phyloP scores from a whole-genome alignment of 2,113 vertebrate species.

The Phylloscopus trochilus region DNA sequence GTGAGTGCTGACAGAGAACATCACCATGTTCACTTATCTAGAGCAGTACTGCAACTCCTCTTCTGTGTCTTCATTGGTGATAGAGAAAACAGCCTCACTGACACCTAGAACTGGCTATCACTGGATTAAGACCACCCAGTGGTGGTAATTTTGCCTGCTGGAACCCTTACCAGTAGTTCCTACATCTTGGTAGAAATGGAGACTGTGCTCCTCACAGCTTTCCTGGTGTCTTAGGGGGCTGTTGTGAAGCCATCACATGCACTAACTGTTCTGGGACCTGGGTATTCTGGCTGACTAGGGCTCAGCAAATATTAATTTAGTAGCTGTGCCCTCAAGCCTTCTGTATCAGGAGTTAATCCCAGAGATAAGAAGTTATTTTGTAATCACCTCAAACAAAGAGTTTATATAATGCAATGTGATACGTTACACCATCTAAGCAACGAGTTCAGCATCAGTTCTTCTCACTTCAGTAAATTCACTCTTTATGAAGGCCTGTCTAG shows the following conservation, averaged over 20 bases:
- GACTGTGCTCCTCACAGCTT: neutral
- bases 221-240: neutral
- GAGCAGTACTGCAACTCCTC: neutral
- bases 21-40: neutral
- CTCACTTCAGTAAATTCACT: conserved; percentile 18
- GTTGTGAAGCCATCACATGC: neutral
- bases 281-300: neutral
- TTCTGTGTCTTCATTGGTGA: neutral
- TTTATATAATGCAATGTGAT: conserved; percentile 10
- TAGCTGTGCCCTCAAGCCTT: neutral
- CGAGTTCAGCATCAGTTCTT: neutral
- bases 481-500: neutral
- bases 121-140: neutral
- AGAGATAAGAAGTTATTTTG: conserved; percentile 5
- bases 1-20: neutral
- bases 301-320: neutral
- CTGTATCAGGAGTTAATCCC: neutral
- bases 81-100: neutral
- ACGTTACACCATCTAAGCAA: conserved; percentile 35
- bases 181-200: neutral
- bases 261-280: neutral
- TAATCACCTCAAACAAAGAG: neutral
- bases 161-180: neutral
- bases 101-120: neutral
- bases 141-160: neutral